Evolutionary conservation across 2,888 invertebrate species (phyloP), one percentile per base, ranked within the genome.

Genomic region (Drosophila borborema): DNA sequence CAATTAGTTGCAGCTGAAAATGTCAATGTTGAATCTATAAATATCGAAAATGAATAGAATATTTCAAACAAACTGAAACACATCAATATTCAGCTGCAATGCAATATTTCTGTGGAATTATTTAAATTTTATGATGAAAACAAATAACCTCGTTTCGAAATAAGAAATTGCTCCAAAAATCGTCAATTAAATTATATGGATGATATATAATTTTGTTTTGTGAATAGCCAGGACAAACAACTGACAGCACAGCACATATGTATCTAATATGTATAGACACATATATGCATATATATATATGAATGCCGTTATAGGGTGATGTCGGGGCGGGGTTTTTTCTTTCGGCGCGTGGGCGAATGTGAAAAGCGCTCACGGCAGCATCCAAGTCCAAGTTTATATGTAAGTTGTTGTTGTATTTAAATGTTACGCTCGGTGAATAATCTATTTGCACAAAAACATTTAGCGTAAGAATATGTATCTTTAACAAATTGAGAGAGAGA

Each of bases 311-410:
- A 69, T 40, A 41, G 54, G 66, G 55, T n/a, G 55, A 38, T 36
- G 12, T 51, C 48, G 69, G 54, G 66, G 28, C 20, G 55, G 65
- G 58, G 71, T 54, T 51, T 38, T 18, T 49, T 18, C 20, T 60
- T 34, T 36, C 34, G 87, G 71, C 81, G 89, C 87, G 86, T 90
- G 86, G 86, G 90, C 64, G 90, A 34, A 63, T 46, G 56, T 70
- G 67, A 75, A 83, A 64, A 72, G 43, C 61, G 55, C 82, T 86
- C 86, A 53, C 79, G 64, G 59, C 69, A 65, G 64, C 80, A 85
- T 49, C 90, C 90, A 86, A 86, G 86, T 90, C 86, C 86, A 86
- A 86, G 90, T 86, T 89, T 86, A 86, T 90, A 64, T 77, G 72
- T 58, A 63, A 71, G 48, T 67, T 43, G 58, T 81, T 77, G 77